Evolutionary conservation across 2,888 invertebrate genomes (phyloP).

Genomic region (Pseudoips prasinana): DNA sequence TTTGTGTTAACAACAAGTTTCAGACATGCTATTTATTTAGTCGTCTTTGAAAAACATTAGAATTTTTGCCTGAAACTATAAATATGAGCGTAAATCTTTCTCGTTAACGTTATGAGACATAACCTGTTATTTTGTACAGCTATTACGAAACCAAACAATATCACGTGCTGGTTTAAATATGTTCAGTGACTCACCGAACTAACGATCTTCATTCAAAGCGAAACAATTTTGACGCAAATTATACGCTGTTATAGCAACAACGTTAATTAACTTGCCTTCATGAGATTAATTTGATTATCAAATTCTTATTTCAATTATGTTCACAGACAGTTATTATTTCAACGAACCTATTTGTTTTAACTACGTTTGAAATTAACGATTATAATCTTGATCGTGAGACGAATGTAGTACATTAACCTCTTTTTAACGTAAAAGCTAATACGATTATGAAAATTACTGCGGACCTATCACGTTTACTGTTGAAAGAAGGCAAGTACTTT

Average conservation of each 20-base stretch:
- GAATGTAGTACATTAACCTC: constrained; percentile 27
- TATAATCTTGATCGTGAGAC: constrained; percentile 29
- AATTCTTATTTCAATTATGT: constrained; percentile 74
- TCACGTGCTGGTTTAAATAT: constrained; percentile 57
- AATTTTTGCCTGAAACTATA: constrained; percentile 28
- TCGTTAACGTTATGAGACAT: constrained; percentile 59
- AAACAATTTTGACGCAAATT: constrained; percentile 78
- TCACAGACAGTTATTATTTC: constrained; percentile 62
- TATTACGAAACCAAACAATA: constrained; percentile 76
- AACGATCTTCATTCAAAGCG: constrained; percentile 68
- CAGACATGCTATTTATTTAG: too few species aligned
- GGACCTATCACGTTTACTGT: constrained; percentile 28
- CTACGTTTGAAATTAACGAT: constrained; percentile 34
- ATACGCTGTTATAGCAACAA: constrained; percentile 68
- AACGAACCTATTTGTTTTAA: constrained; percentile 59
- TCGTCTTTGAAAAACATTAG: too few species aligned
- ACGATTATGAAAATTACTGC: constrained; percentile 30
- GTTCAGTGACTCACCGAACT: constrained; percentile 55
- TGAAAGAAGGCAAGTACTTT: too few species aligned
- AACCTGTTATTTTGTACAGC: constrained; percentile 68
- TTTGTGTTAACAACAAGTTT: too few species aligned
- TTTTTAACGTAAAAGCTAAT: constrained; percentile 25
- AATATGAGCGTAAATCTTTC: constrained; percentile 55
- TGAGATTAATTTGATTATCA: constrained; percentile 75
- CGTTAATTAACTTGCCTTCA: constrained; percentile 71